A percentile compares a stretch with the other conserved stretches of the same genome.
Conservation (phyloP, 2,797 vertebrate species). For the Melanotaenia trifasciata region DNA sequence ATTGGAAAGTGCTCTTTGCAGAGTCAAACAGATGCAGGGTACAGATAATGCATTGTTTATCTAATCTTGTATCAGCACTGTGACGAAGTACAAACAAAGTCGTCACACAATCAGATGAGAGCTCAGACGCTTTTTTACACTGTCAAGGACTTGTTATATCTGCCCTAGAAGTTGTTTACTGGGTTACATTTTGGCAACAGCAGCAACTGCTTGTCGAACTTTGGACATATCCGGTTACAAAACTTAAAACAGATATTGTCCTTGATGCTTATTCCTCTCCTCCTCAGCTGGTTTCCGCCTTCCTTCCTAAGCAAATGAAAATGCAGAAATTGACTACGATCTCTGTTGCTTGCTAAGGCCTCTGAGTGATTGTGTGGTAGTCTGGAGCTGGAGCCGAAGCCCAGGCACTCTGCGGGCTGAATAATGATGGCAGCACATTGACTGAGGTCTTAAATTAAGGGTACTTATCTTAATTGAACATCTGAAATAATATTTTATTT, state of each 20-base stretch:
- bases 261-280: conserved; percentile 8
- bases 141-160: conserved; percentile 81
- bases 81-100: conserved; percentile 85
- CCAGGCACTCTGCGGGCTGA: conserved; percentile 72
- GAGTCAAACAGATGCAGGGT: conserved; percentile 80
- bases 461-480: conserved; percentile 90
- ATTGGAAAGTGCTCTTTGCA: conserved; percentile 81
- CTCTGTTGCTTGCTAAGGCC: conserved; percentile 74
- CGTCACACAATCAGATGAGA: conserved; percentile 79
- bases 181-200: conserved; percentile 37
- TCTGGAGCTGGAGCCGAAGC: conserved; percentile 69
- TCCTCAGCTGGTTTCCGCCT: conserved; percentile 54
- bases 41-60: conserved; percentile 81
- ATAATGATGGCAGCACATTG: conserved; percentile 83
- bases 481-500: conserved; percentile 89
- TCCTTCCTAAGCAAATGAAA: conserved; percentile 85
- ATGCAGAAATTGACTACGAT: conserved; percentile 87
- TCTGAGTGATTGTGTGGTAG: conserved; percentile 84
- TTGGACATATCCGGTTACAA: conserved; percentile 8
- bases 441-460: conserved; percentile 87
- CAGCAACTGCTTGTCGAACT: conserved; percentile 19
- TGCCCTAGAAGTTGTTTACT: conserved; percentile 60
- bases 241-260: conserved; percentile 23
- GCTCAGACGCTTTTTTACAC: conserved; percentile 69
- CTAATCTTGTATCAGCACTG: conserved; percentile 85